Percentiles rank a stretch among this genome's conserved stretches.
phyloP scores from a whole-genome alignment of 2,797 vertebrate genomes.

The Zonotrichia albicollis region DNA sequence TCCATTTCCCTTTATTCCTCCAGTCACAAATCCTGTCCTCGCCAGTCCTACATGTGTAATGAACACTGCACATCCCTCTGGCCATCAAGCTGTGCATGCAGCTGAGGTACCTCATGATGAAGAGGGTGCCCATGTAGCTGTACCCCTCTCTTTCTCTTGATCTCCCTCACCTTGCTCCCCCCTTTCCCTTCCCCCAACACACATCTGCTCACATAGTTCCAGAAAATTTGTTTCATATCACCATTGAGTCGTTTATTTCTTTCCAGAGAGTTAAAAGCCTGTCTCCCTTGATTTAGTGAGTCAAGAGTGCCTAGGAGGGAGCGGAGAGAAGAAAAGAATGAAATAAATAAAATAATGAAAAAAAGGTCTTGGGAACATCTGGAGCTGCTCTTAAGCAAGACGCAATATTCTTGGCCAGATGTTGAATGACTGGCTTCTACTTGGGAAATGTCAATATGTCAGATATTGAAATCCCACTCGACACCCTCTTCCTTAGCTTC shows the following conservation, averaged over 20 bases:
- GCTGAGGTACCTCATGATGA: not conserved
- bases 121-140: not conserved
- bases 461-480: not conserved
- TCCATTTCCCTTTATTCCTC: not conserved
- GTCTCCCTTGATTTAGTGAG: constrained; percentile 70
- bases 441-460: constrained; percentile 51
- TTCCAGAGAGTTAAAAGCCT: constrained; percentile 64
- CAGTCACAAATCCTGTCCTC: not conserved
- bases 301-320: constrained; percentile 20
- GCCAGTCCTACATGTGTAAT: not conserved
- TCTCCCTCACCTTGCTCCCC: constrained; percentile 11
- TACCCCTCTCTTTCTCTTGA: not conserved
- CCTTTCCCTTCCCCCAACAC: not conserved
- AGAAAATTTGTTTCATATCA: constrained; percentile 63
- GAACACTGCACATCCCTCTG: not conserved
- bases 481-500: not conserved
- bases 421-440: constrained; percentile 51
- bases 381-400: constrained; percentile 67
- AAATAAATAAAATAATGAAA: constrained; percentile 64
- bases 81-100: not conserved
- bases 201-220: constrained; percentile 55
- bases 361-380: constrained; percentile 67
- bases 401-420: constrained; percentile 58
- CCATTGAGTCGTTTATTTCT: constrained; percentile 40
- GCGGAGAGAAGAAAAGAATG: constrained; percentile 17